phyloP scores from a whole-genome alignment of 2,888 invertebrate genomes.

The Dolomedes plantarius region DNA sequence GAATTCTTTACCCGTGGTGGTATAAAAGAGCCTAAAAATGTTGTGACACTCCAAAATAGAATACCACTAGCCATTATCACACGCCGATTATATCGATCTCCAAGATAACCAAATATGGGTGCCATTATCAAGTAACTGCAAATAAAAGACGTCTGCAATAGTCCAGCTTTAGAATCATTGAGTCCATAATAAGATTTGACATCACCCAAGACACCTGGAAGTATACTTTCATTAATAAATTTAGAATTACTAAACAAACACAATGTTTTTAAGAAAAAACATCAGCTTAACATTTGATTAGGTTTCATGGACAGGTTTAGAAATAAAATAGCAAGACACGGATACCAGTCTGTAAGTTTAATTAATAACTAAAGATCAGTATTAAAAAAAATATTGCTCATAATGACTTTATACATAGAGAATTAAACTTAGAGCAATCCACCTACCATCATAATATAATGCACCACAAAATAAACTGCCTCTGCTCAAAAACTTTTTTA shows the following conservation, averaged over 20 bases:
- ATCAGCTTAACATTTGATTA: not conserved
- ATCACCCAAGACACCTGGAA: slow-evolving; percentile 82
- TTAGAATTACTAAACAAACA: too few relatives aligned
- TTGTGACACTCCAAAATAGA: slow-evolving; percentile 94
- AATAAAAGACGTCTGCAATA: slow-evolving; percentile 96
- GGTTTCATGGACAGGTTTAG: not conserved
- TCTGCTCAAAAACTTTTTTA: too few relatives aligned
- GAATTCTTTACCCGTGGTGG: slow-evolving; percentile 75
- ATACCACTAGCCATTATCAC: slow-evolving; percentile 94
- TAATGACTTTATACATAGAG: too few relatives aligned
- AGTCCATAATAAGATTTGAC: slow-evolving; percentile 86
- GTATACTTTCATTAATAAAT: too few relatives aligned
- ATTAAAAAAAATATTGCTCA: too few relatives aligned
- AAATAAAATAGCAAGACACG: not conserved
- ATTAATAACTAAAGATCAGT: too few relatives aligned
- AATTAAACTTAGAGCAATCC: too few relatives aligned
- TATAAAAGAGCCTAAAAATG: slow-evolving; percentile 92
- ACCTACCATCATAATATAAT: too few relatives aligned
- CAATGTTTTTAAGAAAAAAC: too few relatives aligned
- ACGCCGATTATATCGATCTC: slow-evolving; percentile 94
- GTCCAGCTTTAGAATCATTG: slow-evolving; percentile 86
- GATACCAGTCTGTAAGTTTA: too few relatives aligned
- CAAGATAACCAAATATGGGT: slow-evolving; percentile 97
- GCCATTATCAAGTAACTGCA: slow-evolving; percentile 98
- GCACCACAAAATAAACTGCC: too few relatives aligned